Evolutionary conservation across 1,140 invertebrate species (phyloP).

Genomic region (Papilio polyxenes): DNA sequence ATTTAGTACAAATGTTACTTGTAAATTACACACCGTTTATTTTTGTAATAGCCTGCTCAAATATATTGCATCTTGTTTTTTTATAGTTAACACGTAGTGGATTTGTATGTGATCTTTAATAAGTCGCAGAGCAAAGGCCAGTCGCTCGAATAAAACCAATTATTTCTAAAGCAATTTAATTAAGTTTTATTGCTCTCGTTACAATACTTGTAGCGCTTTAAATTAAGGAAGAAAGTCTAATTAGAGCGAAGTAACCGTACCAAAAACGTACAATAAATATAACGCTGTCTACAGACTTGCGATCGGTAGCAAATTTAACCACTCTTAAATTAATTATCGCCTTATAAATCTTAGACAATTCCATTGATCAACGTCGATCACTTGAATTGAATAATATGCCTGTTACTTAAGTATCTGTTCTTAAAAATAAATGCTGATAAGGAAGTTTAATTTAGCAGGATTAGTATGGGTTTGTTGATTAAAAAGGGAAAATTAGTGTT

Average conservation of each 20-base stretch:
- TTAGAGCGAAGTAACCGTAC: slow-evolving; percentile 46
- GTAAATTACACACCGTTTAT: not conserved
- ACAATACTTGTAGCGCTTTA: slow-evolving; percentile 36
- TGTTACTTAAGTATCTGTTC: not conserved
- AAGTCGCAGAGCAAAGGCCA: slow-evolving; percentile 21
- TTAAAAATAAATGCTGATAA: not conserved
- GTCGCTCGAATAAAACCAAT: slow-evolving; percentile 27
- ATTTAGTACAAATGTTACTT: not conserved
- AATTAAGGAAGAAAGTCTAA: slow-evolving; percentile 50
- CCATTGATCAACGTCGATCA: not conserved
- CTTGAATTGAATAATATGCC: not conserved
- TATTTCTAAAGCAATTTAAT: slow-evolving; percentile 37
- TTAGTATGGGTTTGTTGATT: not conserved
- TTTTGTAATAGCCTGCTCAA: not conserved
- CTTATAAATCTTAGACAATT: not conserved
- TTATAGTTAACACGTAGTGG: not conserved
- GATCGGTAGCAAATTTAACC: not conserved
- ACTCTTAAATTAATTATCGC: not conserved
- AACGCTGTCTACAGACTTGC: slow-evolving; percentile 20
- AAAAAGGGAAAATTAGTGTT: not conserved
- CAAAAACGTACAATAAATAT: slow-evolving; percentile 26
- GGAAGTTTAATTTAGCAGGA: not conserved
- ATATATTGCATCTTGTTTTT: slow-evolving; percentile 34
- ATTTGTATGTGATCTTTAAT: slow-evolving; percentile 26
- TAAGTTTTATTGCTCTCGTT: slow-evolving; percentile 38